phyloP scores from a whole-genome alignment of 2,113 vertebrate genomes.

The Lanius collurio region DNA sequence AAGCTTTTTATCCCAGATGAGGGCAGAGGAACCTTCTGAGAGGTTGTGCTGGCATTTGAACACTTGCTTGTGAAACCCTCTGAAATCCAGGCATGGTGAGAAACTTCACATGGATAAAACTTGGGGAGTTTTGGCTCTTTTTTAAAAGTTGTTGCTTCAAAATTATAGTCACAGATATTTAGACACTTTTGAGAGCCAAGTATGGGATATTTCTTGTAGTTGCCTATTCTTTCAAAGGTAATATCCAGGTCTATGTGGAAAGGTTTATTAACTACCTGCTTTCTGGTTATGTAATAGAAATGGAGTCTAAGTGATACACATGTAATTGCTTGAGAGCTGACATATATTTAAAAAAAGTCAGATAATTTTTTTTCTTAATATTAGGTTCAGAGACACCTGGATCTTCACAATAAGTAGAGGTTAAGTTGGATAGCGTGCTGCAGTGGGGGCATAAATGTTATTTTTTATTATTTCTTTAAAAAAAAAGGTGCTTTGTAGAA shows the following conservation, averaged over 20 bases:
- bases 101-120: neutral
- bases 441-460: neutral
- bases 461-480: neutral
- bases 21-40: neutral
- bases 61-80: neutral
- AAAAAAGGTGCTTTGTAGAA: neutral
- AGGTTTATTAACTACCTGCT: neutral
- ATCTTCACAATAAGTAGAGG: neutral
- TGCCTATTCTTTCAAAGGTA: neutral
- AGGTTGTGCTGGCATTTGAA: neutral
- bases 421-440: neutral
- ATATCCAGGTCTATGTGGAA: neutral
- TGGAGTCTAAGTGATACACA: neutral
- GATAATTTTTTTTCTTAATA: neutral
- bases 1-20: neutral
- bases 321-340: neutral
- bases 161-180: neutral
- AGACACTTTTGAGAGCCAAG: neutral
- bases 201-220: neutral
- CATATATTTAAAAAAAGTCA: fast-evolving
- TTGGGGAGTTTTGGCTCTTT: neutral
- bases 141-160: neutral
- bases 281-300: neutral
- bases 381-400: neutral
- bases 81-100: neutral